These are phyloP conservation scores for Delichon dasypus DNA, from an alignment of 2,797 vertebrate genomes.

Conservation along the genomic window DNA sequence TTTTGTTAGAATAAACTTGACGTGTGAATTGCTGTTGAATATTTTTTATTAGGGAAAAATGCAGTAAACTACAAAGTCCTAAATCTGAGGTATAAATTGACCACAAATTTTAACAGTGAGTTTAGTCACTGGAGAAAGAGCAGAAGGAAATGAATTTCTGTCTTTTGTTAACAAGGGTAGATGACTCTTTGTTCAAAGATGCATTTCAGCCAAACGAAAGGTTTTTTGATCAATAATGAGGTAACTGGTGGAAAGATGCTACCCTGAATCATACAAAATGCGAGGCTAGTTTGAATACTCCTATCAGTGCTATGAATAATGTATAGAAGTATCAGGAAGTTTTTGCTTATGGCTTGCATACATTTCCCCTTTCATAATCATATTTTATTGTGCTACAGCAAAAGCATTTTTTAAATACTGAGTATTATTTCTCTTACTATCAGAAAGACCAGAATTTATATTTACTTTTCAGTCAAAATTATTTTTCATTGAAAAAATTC, in stretches of 20 bases:
- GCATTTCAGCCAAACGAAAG: not conserved
- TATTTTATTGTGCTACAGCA: constrained; percentile 21
- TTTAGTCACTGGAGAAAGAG: not conserved
- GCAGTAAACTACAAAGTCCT: not conserved
- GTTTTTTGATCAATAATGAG: not conserved
- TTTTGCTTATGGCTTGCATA: not conserved
- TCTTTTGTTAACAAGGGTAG: not conserved
- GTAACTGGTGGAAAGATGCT: not conserved
- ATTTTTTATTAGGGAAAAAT: not conserved
- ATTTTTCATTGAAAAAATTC: not conserved
- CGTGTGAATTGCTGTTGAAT: not conserved
- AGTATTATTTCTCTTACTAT: not conserved
- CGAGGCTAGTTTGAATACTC: not conserved
- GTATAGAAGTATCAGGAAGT: constrained; percentile 12
- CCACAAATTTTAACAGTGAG: not conserved
- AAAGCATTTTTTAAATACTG: not conserved
- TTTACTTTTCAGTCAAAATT: not conserved
- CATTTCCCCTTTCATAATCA: constrained; percentile 56
- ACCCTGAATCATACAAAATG: not conserved
- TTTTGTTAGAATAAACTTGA: not conserved
- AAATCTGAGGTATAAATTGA: not conserved
- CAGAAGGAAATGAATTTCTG: not conserved
- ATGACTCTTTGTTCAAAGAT: not conserved
- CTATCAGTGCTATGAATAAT: constrained; percentile 49
- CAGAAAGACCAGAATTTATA: not conserved